phyloP scores from a whole-genome alignment of 2,113 vertebrate species.

The Anoplopoma fimbria region DNA sequence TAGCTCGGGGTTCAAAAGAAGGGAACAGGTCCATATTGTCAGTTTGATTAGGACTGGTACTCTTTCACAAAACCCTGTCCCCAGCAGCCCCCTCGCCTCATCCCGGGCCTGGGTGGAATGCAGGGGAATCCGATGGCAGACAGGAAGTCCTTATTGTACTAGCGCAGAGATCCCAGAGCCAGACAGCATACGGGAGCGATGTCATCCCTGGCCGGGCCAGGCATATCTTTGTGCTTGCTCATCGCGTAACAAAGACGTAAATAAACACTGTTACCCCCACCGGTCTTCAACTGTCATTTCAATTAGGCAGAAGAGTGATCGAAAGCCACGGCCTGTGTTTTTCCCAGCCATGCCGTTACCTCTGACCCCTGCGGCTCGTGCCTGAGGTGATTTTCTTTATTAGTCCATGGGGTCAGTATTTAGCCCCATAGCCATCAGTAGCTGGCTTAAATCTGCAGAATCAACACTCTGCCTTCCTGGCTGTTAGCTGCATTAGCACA shows the following conservation, averaged over 20 bases:
- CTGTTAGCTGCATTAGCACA: slow-evolving; percentile 87
- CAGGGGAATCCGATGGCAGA: slow-evolving; percentile 82
- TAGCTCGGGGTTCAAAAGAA: slow-evolving; percentile 38
- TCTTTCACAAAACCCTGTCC: slow-evolving; percentile 66
- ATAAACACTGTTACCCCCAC: slow-evolving; percentile 86
- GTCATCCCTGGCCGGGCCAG: slow-evolving; percentile 81
- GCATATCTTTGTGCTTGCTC: slow-evolving; percentile 90
- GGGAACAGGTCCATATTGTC: slow-evolving; percentile 46
- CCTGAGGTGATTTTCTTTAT: slow-evolving; percentile 83
- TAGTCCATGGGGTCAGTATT: slow-evolving; percentile 75
- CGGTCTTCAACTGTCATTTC: slow-evolving; percentile 89
- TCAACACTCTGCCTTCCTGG: slow-evolving; percentile 90
- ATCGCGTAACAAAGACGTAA: slow-evolving; percentile 89
- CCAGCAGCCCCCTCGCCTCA: slow-evolving; percentile 57
- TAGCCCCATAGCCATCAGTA: slow-evolving; percentile 74
- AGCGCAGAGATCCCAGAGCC: slow-evolving; percentile 85
- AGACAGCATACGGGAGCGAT: slow-evolving; percentile 86
- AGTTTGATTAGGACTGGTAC: slow-evolving; percentile 61
- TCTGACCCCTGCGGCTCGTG: slow-evolving; percentile 74
- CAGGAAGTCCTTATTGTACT: slow-evolving; percentile 92
- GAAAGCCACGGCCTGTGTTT: slow-evolving; percentile 67
- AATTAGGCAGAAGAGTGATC: slow-evolving; percentile 85
- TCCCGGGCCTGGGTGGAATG: slow-evolving; percentile 67
- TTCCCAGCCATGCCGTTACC: slow-evolving; percentile 82
- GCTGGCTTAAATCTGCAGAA: slow-evolving; percentile 84